Conservation (phyloP, 2,113 vertebrate species). For the Pseudopipra pipra region DNA sequence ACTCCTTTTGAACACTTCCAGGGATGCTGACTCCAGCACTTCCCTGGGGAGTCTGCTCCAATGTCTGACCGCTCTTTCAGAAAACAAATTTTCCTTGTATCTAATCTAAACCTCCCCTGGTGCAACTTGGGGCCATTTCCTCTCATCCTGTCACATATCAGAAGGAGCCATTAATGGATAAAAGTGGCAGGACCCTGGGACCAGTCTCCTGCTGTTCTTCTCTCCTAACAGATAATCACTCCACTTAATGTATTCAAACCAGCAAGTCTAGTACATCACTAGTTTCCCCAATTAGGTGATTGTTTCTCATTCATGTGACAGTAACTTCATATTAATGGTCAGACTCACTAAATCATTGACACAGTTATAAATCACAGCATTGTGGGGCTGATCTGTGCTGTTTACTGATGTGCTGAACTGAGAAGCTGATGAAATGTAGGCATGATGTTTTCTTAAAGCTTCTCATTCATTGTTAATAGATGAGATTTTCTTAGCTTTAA, state of each 20-base stretch:
- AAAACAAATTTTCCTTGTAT: neutral
- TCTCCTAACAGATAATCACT: neutral
- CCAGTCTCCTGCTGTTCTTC: neutral
- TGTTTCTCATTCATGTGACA: neutral
- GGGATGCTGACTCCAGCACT: neutral
- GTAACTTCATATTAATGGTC: neutral
- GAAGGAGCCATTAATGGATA: neutral
- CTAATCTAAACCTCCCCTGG: neutral
- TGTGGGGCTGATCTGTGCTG: neutral
- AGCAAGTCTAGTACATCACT: neutral
- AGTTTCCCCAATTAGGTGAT: neutral
- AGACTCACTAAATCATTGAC: neutral
- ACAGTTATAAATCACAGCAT: neutral
- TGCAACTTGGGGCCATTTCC: neutral
- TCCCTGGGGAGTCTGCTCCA: neutral
- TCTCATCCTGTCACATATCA: neutral
- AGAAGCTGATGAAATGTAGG: neutral
- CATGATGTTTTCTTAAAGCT: neutral
- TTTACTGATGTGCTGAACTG: neutral
- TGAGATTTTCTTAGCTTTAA: neutral
- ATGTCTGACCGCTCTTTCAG: neutral
- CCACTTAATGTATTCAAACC: neutral
- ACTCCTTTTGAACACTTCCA: neutral
- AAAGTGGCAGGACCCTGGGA: neutral
- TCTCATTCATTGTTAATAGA: neutral